Conservation (phyloP, 2,888 invertebrate genomes). For the Halictus ligatus region DNA sequence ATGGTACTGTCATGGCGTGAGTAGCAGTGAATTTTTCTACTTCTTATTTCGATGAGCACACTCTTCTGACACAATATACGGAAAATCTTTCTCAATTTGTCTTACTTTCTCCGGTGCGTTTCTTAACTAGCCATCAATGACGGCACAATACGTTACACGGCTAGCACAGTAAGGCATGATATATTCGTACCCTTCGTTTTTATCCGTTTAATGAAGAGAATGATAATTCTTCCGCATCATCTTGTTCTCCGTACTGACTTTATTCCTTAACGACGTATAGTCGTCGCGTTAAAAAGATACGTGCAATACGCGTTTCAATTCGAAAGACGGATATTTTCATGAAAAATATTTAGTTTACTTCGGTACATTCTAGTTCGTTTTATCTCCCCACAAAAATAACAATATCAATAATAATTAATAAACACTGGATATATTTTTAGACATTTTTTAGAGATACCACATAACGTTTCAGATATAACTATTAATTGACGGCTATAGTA, state of each 20-base stretch:
- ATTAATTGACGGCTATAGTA: background rate
- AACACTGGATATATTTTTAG: background rate
- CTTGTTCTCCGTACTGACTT: background rate
- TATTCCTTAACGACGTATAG: background rate
- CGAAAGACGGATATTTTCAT: background rate
- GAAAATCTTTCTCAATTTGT: background rate
- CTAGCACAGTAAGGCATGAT: background rate
- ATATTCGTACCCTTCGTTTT: background rate
- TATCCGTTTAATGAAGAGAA: background rate
- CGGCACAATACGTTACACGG: background rate
- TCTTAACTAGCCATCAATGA: background rate
- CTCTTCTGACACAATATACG: background rate
- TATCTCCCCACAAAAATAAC: background rate
- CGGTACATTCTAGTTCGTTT: background rate
- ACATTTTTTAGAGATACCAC: too few species aligned
- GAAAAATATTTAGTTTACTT: background rate
- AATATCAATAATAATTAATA: background rate
- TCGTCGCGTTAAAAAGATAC: background rate
- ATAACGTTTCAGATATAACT: background rate
- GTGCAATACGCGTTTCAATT: background rate
- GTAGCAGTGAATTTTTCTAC: background rate
- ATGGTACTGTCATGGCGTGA: background rate
- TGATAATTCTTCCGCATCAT: background rate
- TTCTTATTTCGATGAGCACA: background rate
- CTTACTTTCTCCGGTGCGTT: conserved; percentile 4